Percentiles rank a stretch among this genome's conserved stretches.
Evolutionary conservation across 2,888 invertebrate genomes (phyloP).

Genomic region (Rugalucina vietnamica): DNA sequence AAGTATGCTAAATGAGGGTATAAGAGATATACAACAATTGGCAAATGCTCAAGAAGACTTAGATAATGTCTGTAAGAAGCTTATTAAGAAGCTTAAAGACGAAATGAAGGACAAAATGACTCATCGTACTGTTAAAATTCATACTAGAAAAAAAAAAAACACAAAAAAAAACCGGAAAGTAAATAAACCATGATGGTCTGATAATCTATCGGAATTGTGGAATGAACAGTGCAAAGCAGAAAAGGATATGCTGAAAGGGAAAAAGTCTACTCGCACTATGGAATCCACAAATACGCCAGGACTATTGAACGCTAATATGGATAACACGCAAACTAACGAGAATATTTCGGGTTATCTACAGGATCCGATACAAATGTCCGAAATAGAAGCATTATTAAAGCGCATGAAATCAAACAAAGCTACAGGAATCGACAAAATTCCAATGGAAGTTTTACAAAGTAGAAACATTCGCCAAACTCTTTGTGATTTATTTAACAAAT

Average conservation of each 20-base stretch:
- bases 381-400: neutral
- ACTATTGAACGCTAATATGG: no score
- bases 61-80: neutral
- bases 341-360: neutral
- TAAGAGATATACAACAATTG: neutral
- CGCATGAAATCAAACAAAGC: neutral
- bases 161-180: neutral
- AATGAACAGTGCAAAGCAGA: neutral
- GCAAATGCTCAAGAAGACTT: no score
- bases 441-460: neutral
- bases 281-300: no score
- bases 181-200: neutral
- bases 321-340: no score
- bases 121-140: neutral
- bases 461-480: no score
- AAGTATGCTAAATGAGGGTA: neutral
- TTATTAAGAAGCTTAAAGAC: neutral
- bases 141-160: neutral
- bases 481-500: neutral
- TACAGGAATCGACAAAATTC: neutral
- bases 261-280: neutral
- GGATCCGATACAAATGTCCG: neutral
- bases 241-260: neutral
- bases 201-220: neutral
- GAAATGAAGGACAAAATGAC: neutral